Base-by-base conservation (phyloP, 2,888 invertebrate species). In the Bhutanitis thaidina region DNA sequence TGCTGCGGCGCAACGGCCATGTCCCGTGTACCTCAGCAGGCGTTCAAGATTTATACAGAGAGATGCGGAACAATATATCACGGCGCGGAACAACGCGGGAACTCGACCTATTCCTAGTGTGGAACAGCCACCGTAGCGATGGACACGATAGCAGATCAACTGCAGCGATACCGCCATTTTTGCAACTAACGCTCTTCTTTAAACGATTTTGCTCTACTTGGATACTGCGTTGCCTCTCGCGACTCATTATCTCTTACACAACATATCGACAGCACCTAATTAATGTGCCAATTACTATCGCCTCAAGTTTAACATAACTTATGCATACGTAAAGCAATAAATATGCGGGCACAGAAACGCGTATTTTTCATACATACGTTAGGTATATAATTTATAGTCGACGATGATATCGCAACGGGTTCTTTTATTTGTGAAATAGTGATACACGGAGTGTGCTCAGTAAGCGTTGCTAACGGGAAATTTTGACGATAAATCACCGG, bases 361-460 rank as follows among this genome's bases (percentile, higher is more conserved):
- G 82, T 80, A 88, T 88, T 88, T 87, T 87, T 88, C 89, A 86
- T 82, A 75, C 77, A 77, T 79, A 79, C 77, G 71, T 80, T 30
- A 29, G 29, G n/a, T 77, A 81, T 77, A 85, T 84, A 87, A 88
- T 87, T 87, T 88, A 88, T 86, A 77, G 84, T 76, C 80, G 80
- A 80, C 82, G 88, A 86, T 87, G 85, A 80, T 88, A 88, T 88
- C 88, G 81, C 76, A 80, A 86, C 87, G 80, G 85, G 89, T 88
- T 88, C 86, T 88, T 87, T 88, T 88, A 88, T 89, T 88, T 86
- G 84, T 87, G 80, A 81, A 87, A 87, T 87, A 88, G 88, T 87
- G 87, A 88, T 87, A 85, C 85, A 85, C 77, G 79, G 83, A 85
- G 85, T 86, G 87, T 80, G 84, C 80, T 80, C 83, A 80, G 86